Evolutionary conservation across 2,113 vertebrate genomes (phyloP).

Genomic region (Zapus hudsonius): DNA sequence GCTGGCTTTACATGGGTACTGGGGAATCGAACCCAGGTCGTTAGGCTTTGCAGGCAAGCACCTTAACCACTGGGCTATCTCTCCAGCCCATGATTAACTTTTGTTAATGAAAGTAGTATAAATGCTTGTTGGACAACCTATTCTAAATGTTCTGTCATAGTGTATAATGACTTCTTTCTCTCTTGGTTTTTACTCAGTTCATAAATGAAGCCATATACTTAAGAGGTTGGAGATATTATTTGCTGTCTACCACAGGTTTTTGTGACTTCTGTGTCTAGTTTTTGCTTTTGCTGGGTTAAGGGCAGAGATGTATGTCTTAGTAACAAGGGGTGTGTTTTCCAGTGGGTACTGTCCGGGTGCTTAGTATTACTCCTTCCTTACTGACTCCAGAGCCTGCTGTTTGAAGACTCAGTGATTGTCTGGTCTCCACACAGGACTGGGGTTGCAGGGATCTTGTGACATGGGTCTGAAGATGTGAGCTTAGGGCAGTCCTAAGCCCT

Average conservation of each 20-base stretch:
- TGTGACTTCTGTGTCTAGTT: neutral
- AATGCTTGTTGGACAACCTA: neutral
- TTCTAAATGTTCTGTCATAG: neutral
- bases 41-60: too few relatives aligned
- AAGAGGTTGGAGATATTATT: neutral
- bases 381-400: too few relatives aligned
- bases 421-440: too few relatives aligned
- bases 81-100: too few relatives aligned
- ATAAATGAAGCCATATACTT: constrained; percentile 8
- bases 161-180: neutral
- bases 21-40: too few relatives aligned
- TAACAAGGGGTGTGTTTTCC: neutral
- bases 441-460: too few relatives aligned
- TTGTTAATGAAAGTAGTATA: neutral
- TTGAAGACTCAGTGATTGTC: too few relatives aligned
- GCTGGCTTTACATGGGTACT: too few relatives aligned
- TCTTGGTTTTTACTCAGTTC: constrained; percentile 17
- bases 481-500: too few relatives aligned
- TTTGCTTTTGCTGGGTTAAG: neutral
- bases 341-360: neutral
- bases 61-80: too few relatives aligned
- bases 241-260: constrained; percentile 11
- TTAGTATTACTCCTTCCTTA: neutral
- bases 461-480: too few relatives aligned
- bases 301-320: neutral